Evolutionary conservation across 1,140 invertebrate genomes (phyloP).

Genomic region (Chironomus tepperi): DNA sequence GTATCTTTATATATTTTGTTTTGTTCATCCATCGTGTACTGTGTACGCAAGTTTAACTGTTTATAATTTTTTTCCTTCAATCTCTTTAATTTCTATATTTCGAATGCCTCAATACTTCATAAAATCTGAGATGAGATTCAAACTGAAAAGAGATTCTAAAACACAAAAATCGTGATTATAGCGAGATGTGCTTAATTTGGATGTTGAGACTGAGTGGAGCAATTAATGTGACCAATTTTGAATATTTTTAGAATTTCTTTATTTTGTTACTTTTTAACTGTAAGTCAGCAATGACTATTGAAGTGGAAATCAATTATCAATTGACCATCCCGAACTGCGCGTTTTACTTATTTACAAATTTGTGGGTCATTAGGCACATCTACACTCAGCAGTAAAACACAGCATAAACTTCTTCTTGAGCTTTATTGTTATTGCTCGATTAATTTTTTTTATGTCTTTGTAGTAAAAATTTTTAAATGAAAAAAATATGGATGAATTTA

Average conservation of each 20-base stretch:
- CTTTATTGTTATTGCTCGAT: no score
- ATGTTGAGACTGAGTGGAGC: neutral
- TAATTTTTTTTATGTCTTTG: no score
- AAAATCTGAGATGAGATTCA: no score
- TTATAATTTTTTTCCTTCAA: neutral
- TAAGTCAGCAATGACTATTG: neutral
- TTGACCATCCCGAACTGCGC: no score
- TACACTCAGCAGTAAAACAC: neutral
- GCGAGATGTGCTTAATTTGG: slow-evolving; percentile 12
- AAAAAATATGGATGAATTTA: no score
- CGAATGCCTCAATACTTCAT: neutral
- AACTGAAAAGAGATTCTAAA: no score
- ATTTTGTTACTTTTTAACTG: neutral
- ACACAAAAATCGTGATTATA: neutral
- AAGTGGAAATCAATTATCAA: neutral
- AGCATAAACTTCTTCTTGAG: no score
- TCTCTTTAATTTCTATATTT: neutral
- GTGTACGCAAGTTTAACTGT: neutral
- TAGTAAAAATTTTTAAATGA: no score
- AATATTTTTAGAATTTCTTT: neutral
- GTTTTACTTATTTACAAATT: neutral
- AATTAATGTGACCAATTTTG: slow-evolving; percentile 1
- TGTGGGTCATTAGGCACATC: neutral
- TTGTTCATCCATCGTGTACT: no score
- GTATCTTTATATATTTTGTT: neutral